Evolutionary conservation across 2,113 vertebrate genomes (phyloP).

Genomic region (Oriolus oriolus): DNA sequence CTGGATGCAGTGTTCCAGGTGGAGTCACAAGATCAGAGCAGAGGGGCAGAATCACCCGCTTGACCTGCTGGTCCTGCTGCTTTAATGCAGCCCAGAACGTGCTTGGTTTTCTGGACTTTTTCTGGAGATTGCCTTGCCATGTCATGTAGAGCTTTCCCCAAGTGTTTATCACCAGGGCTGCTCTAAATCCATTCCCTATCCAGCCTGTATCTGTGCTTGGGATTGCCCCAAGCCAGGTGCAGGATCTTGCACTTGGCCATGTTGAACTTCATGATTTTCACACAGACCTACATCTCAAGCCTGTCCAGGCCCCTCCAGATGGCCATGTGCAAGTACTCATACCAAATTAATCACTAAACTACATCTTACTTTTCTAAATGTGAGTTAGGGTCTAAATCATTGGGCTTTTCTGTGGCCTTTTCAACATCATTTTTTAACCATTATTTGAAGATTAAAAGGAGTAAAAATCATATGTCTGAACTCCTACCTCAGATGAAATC

Average conservation of each 20-base stretch:
- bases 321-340: not conserved
- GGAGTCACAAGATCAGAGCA: not conserved
- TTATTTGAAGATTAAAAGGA: not conserved
- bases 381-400: not conserved
- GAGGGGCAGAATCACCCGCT: accelerated
- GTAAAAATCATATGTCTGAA: not conserved
- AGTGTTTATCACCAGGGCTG: not conserved
- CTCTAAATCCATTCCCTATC: not conserved
- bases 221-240: not conserved
- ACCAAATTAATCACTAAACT: not conserved
- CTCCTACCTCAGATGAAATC: not conserved
- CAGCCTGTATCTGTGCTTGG: not conserved
- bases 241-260: not conserved
- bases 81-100: not conserved
- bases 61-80: not conserved
- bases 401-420: not conserved
- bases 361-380: not conserved
- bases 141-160: not conserved
- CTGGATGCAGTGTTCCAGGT: not conserved
- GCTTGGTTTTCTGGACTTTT: not conserved
- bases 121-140: not conserved
- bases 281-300: not conserved
- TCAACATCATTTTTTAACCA: not conserved
- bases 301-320: not conserved
- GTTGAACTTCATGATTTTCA: not conserved